Evolutionary conservation across 2,113 vertebrate species (phyloP).

Genomic region (Sciurus niger): DNA sequence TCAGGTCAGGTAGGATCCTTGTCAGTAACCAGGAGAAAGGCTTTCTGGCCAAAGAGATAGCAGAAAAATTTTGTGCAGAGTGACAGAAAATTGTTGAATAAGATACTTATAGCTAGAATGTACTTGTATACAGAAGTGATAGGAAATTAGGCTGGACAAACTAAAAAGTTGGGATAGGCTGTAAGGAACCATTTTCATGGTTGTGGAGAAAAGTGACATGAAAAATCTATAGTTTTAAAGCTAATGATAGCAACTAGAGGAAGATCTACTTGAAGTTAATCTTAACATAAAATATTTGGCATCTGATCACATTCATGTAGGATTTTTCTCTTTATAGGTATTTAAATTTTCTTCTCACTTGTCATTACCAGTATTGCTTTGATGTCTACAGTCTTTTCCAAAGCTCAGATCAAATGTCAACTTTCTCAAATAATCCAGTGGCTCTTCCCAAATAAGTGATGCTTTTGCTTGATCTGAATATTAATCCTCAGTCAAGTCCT

Average conservation of each 20-base stretch:
- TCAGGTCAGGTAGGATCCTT: not conserved
- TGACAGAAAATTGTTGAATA: constrained; percentile 11
- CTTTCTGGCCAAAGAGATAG: constrained; percentile 14
- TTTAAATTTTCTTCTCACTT: constrained; percentile 34
- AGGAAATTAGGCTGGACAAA: not conserved
- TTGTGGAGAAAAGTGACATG: not conserved
- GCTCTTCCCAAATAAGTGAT: constrained; percentile 10
- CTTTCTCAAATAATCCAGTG: not conserved
- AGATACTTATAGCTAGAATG: not conserved
- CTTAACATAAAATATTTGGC: not conserved
- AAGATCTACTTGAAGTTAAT: not conserved
- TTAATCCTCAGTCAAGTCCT: not conserved
- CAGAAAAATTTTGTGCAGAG: not conserved
- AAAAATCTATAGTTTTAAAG: constrained; percentile 34
- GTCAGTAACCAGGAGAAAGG: not conserved
- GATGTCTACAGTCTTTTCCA: not conserved
- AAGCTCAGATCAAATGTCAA: constrained; percentile 11
- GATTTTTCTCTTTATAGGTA: not conserved
- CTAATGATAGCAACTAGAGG: not conserved
- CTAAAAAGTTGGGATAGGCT: not conserved
- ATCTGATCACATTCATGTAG: not conserved
- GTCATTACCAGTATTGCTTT: constrained; percentile 45
- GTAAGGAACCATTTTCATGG: not conserved
- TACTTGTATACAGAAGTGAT: constrained; percentile 12
- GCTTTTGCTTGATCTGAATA: constrained; percentile 18